Conservation (phyloP, 2,888 invertebrate genomes). For the Acrobeloides nanus region DNA sequence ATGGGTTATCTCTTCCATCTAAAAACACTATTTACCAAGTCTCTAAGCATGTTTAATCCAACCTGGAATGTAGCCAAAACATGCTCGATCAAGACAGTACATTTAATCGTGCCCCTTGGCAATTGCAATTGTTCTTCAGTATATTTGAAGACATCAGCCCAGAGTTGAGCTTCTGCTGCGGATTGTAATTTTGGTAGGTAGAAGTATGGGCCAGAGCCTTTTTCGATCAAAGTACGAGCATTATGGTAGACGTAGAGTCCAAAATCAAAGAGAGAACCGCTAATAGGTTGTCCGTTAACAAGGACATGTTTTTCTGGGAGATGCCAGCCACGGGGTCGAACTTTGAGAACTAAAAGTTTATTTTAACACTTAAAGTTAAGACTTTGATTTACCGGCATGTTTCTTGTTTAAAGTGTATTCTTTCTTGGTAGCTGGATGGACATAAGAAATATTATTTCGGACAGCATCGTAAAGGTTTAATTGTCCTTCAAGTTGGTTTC, state of each 20-base stretch:
- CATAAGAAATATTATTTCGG: conserved; percentile 55
- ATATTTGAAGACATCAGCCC: conserved; percentile 68
- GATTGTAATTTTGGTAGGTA: conserved; percentile 69
- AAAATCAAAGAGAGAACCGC: conserved; percentile 68
- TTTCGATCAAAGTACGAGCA: conserved; percentile 60
- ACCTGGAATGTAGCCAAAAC: conserved; percentile 64
- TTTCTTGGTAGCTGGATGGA: conserved; percentile 49
- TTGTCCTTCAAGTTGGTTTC: conserved; percentile 64
- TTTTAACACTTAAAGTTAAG: not conserved
- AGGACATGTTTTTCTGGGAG: conserved; percentile 62
- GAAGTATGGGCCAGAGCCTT: conserved; percentile 64
- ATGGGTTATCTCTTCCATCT: conserved; percentile 66
- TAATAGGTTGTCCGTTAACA: conserved; percentile 55
- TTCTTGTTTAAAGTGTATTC: conserved; percentile 52
- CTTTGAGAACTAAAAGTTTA: conserved; percentile 59
- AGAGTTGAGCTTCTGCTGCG: conserved; percentile 64
- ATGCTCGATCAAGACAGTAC: conserved; percentile 68
- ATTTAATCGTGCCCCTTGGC: conserved; percentile 65
- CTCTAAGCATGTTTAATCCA: not conserved
- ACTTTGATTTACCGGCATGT: conserved; percentile 56
- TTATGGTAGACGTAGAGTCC: conserved; percentile 66
- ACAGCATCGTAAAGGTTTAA: conserved; percentile 63
- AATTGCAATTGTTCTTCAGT: conserved; percentile 61
- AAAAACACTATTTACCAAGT: conserved; percentile 6
- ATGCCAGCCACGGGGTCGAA: conserved; percentile 70